A percentile compares a stretch with the other conserved stretches of the same genome.
Evolutionary conservation across 2,888 invertebrate species (phyloP).

Genomic region (Amiota mariae): DNA sequence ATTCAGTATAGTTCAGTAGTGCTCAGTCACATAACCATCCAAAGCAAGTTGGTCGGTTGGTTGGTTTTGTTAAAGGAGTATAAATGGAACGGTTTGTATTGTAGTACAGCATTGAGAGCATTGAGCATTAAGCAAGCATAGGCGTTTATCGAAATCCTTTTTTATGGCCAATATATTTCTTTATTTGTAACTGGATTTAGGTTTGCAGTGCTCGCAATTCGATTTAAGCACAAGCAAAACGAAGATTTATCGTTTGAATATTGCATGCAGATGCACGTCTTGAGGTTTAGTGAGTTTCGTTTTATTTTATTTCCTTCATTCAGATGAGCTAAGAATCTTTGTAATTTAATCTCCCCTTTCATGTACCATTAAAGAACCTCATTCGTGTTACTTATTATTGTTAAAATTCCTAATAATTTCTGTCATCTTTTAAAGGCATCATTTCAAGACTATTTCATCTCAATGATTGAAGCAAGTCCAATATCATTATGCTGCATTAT

Average conservation of each 20-base stretch:
- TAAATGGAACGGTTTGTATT: no score
- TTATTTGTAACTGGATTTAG: conserved; percentile 68
- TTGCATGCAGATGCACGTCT: conserved; percentile 44
- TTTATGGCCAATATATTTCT: conserved; percentile 67
- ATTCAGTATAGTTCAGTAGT: conserved; percentile 6
- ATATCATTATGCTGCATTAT: not conserved
- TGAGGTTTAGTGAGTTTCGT: not conserved
- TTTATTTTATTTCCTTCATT: no score
- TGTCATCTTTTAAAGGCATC: no score
- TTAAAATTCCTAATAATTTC: no score
- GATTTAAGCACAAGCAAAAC: conserved; percentile 65
- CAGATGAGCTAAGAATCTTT: no score
- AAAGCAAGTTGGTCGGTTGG: no score
- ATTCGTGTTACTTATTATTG: no score
- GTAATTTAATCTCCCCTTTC: not conserved
- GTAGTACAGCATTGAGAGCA: not conserved
- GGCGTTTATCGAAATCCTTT: conserved; percentile 56
- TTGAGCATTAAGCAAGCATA: not conserved
- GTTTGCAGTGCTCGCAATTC: conserved; percentile 56
- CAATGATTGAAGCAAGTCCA: conserved; percentile 28
- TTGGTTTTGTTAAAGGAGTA: not conserved
- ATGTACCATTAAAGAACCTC: not conserved
- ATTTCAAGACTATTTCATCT: no score
- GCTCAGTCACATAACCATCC: conserved; percentile 11
- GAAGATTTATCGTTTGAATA: conserved; percentile 60